These are phyloP conservation scores for Liopterus haemorrhoidalis DNA, from an alignment of 2,888 invertebrate genomes.

Conservation along the genomic window DNA sequence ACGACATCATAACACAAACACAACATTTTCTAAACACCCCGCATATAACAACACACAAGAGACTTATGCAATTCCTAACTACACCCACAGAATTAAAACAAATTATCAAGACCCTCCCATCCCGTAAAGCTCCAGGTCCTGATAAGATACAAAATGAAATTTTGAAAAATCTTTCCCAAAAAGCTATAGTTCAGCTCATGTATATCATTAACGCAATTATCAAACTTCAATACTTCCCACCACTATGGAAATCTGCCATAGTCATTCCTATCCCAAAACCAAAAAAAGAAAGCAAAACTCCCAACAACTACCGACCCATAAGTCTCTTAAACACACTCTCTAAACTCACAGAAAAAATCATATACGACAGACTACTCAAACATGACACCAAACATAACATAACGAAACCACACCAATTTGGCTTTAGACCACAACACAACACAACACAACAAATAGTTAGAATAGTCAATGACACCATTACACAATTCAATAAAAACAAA, in stretches of 20 bases:
- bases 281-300: constrained; percentile 15
- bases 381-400: constrained; percentile 26
- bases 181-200: constrained; percentile 23
- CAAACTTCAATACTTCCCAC: constrained; percentile 23
- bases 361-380: constrained; percentile 24
- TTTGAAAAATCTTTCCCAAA: constrained; percentile 25
- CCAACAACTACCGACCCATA: constrained; percentile 24
- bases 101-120: constrained; percentile 19
- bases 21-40: not conserved
- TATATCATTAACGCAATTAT: constrained; percentile 24
- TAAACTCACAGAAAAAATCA: no score
- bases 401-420: no score
- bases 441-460: no score
- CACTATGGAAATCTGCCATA: constrained; percentile 23
- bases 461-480: constrained; percentile 27
- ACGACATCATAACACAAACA: not conserved
- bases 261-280: constrained; percentile 24
- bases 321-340: constrained; percentile 20
- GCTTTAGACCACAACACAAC: constrained; percentile 32
- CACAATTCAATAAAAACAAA: constrained; percentile 30
- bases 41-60: not conserved
- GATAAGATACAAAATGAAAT: constrained; percentile 25
- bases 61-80: constrained; percentile 1
- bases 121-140: constrained; percentile 28
- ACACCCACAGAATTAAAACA: constrained; percentile 20